Percentiles rank a stretch among this genome's conserved stretches.
These are phyloP conservation scores for Arrhamphus sclerolepis DNA, from an alignment of 2,797 vertebrate genomes.

Conservation along the genomic window DNA sequence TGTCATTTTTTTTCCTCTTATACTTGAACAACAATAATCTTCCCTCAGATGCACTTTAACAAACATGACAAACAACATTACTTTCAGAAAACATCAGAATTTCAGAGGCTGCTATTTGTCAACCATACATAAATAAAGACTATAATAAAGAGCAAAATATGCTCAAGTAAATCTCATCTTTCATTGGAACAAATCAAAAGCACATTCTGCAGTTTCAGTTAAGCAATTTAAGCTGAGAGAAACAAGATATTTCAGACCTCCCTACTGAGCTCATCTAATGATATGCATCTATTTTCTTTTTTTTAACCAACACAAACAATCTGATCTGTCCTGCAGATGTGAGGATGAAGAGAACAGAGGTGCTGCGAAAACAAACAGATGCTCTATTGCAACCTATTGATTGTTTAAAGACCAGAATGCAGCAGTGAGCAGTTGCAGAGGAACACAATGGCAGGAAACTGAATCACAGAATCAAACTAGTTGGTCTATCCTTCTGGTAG, in stretches of 20 bases:
- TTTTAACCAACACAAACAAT: no score
- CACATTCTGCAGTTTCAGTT: no score
- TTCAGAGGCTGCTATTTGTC: neutral
- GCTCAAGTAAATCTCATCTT: no score
- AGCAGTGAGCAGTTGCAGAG: neutral
- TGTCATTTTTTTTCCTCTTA: neutral
- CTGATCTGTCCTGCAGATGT: no score
- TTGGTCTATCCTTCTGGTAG: neutral
- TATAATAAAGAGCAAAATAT: no score
- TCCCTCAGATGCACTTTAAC: neutral
- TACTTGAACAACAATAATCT: neutral
- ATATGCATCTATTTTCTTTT: no score
- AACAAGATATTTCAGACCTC: no score
- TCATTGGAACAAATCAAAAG: no score
- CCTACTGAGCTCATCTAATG: no score
- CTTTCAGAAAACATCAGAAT: neutral
- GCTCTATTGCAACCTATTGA: neutral
- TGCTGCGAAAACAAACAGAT: neutral
- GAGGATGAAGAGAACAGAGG: no score
- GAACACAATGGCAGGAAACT: neutral
- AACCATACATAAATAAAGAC: neutral
- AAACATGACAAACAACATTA: constrained; percentile 5
- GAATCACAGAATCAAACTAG: neutral
- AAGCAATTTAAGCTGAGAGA: no score
- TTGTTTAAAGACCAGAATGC: neutral